A percentile compares a stretch with the other conserved stretches of the same genome.
Conservation (phyloP, 2,113 vertebrate species). For the Pteronura brasiliensis region DNA sequence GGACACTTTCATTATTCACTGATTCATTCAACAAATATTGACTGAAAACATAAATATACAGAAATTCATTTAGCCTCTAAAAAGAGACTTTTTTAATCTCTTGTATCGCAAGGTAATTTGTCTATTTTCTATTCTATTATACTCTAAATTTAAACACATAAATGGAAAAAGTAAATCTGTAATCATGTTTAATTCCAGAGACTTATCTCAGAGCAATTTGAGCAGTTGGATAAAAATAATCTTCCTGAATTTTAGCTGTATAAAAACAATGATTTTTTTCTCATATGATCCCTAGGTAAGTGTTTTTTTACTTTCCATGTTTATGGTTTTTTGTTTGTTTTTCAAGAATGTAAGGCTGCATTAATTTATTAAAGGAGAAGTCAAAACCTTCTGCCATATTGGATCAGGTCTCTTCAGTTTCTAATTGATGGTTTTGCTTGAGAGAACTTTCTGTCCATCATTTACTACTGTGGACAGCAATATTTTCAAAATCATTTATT, state of each 20-base stretch:
- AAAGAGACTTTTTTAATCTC: not conserved
- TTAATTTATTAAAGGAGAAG: not conserved
- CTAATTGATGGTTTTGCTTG: not conserved
- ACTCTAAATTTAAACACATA: not conserved
- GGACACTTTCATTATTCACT: not conserved
- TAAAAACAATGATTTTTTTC: not conserved
- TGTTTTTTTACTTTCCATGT: not conserved
- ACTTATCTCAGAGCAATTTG: not conserved
- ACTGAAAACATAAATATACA: not conserved
- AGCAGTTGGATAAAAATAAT: not conserved
- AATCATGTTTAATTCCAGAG: not conserved
- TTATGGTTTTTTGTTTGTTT: not conserved
- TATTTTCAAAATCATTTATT: conserved; percentile 14
- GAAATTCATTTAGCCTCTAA: not conserved
- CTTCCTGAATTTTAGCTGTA: not conserved
- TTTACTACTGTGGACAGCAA: not conserved
- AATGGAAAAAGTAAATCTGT: not conserved
- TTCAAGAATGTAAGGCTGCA: not conserved
- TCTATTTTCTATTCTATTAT: not conserved
- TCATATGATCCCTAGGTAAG: not conserved
- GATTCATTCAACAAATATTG: not conserved
- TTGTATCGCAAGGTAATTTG: not conserved
- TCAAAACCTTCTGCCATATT: not conserved
- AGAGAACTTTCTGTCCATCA: not conserved
- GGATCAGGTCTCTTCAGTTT: not conserved